These are phyloP conservation scores for Pollachius pollachius DNA, from an alignment of 2,113 vertebrate species.

Conservation along the genomic window DNA sequence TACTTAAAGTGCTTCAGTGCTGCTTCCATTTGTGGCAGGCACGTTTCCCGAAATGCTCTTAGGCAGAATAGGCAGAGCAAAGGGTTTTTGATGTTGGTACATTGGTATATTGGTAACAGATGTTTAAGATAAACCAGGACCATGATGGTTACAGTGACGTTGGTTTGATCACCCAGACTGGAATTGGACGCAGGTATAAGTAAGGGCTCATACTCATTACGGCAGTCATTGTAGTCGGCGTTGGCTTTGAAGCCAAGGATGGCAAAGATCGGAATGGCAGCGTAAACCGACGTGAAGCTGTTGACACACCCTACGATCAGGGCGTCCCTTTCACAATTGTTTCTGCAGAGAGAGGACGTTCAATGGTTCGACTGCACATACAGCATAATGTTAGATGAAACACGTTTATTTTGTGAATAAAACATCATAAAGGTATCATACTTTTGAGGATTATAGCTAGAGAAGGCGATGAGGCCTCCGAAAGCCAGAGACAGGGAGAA, in stretches of 20 bases:
- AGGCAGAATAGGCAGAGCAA: too few relatives aligned
- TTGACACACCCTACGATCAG: constrained; percentile 81
- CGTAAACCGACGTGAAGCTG: constrained; percentile 83
- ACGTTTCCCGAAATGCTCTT: too few relatives aligned
- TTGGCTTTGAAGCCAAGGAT: constrained; percentile 88
- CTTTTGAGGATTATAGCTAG: constrained; percentile 85
- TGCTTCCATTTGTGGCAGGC: too few relatives aligned
- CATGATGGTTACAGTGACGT: too few relatives aligned
- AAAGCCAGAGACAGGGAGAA: constrained; percentile 86
- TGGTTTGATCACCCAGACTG: too few relatives aligned
- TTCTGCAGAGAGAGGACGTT: constrained; percentile 64
- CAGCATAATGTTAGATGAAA: background rate
- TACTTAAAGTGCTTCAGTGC: too few relatives aligned
- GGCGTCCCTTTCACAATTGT: constrained; percentile 84
- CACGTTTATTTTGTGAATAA: background rate
- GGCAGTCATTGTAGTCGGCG: constrained; percentile 70
- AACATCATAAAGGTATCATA: constrained; percentile 26
- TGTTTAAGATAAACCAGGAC: too few relatives aligned
- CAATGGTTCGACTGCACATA: background rate
- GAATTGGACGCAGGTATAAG: too few relatives aligned
- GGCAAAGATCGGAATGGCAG: constrained; percentile 82
- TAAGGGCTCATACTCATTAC: constrained; percentile 70
- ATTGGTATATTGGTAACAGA: too few relatives aligned
- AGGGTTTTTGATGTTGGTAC: too few relatives aligned
- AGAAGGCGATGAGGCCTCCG: constrained; percentile 84